phyloP scores from a whole-genome alignment of 92 coral and sea anemone genomes.

The Palythoa caribaeorum region DNA sequence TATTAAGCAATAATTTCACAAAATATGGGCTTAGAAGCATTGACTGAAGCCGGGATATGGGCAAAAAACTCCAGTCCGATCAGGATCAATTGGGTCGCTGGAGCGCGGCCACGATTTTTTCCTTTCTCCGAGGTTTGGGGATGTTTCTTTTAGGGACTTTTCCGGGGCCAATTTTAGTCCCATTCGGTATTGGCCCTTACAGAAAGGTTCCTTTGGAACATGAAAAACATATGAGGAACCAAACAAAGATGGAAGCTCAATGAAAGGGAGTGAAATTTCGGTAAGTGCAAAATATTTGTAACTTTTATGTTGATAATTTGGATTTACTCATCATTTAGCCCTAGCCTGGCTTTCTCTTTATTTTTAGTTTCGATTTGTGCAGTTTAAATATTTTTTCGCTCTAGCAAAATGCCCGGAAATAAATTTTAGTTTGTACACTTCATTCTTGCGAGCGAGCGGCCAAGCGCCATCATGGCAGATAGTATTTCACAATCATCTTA shows the following conservation, averaged over 20 bases:
- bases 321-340: neutral
- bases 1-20: neutral
- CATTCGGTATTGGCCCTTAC: neutral
- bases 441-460: no score
- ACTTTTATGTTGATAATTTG: constrained; percentile 5
- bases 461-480: neutral
- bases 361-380: constrained; percentile 16
- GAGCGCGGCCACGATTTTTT: neutral
- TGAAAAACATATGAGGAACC: neutral
- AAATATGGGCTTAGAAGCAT: neutral
- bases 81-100: neutral
- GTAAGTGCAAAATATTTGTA: constrained; percentile 12
- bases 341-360: neutral
- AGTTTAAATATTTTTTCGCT: neutral
- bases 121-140: no score
- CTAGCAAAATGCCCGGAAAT: neutral
- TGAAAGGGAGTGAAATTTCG: constrained; percentile 36
- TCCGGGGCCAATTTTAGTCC: constrained; percentile 23
- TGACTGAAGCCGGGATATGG: neutral
- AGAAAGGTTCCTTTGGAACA: constrained; percentile 27
- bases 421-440: neutral
- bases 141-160: neutral
- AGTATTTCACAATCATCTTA: constrained; percentile 5
- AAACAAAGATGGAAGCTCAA: constrained; percentile 11
- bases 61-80: neutral